A percentile compares a stretch with the other conserved stretches of the same genome.
Evolutionary conservation across 92 coral and sea anemone species (phyloP).

Genomic region (Phenganax marumi): DNA sequence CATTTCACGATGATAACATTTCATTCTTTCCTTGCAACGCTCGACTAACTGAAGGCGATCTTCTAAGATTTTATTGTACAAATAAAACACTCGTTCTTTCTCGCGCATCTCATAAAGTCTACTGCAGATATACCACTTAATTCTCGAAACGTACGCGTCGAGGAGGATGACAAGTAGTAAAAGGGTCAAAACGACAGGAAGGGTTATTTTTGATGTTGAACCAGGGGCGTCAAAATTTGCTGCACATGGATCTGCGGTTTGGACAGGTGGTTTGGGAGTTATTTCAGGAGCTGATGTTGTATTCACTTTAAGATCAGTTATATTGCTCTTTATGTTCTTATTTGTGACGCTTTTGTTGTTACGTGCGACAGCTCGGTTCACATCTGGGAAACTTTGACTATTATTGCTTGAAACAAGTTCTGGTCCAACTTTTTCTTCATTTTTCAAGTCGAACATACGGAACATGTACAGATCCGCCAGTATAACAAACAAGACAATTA

Average conservation of each 20-base stretch:
- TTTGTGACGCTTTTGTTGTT: background rate
- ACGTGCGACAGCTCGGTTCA: background rate
- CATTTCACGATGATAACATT: constrained; percentile 76
- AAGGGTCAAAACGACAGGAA: constrained; percentile 67
- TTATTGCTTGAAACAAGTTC: constrained; percentile 31
- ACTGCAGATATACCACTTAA: constrained; percentile 76
- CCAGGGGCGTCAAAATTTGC: constrained; percentile 50
- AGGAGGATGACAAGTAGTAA: constrained; percentile 73
- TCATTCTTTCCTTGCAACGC: constrained; percentile 76
- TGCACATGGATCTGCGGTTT: background rate
- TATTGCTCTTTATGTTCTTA: background rate
- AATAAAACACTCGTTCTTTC: constrained; percentile 83
- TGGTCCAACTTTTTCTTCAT: background rate
- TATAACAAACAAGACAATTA: constrained; percentile 70
- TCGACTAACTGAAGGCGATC: constrained; percentile 81
- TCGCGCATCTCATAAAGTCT: constrained; percentile 86
- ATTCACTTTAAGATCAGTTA: background rate
- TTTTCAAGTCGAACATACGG: constrained; percentile 51
- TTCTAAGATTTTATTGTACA: constrained; percentile 89
- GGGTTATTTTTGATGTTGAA: constrained; percentile 54
- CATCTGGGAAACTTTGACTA: constrained; percentile 16
- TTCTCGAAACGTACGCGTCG: constrained; percentile 75
- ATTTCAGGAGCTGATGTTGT: constrained; percentile 12
- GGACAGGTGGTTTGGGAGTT: background rate
- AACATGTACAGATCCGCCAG: constrained; percentile 69